These are phyloP conservation scores for Neomicropteryx cornuta DNA, from an alignment of 1,140 invertebrate species.

Conservation along the genomic window DNA sequence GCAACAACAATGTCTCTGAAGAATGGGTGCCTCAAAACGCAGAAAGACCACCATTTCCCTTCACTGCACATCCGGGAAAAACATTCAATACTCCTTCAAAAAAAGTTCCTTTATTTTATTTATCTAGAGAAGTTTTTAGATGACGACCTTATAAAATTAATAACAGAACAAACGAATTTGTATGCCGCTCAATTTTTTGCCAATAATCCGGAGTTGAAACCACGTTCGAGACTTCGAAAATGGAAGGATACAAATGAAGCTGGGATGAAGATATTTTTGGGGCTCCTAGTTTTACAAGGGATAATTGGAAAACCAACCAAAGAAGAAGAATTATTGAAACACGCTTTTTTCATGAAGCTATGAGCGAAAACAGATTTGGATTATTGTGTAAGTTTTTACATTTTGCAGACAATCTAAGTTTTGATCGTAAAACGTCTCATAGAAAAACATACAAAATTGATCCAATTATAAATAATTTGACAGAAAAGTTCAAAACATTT, in stretches of 20 bases:
- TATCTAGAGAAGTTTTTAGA: conserved; percentile 12
- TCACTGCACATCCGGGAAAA: conserved; percentile 12
- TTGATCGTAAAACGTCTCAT: conserved; percentile 5
- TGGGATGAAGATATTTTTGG: conserved; percentile 10
- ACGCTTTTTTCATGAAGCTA: conserved; percentile 6
- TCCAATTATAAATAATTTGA: conserved; percentile 6
- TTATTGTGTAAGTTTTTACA: conserved; percentile 4
- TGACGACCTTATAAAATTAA: conserved; percentile 9
- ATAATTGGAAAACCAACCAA: conserved; percentile 6
- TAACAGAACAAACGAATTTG: too few species aligned
- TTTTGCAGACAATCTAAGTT: conserved; percentile 5
- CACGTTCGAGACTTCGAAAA: conserved; percentile 6
- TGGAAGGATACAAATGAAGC: conserved; percentile 4
- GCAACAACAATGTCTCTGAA: conserved; percentile 11
- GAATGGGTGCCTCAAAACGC: conserved; percentile 10
- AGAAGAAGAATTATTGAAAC: conserved; percentile 5
- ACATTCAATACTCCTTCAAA: conserved; percentile 11
- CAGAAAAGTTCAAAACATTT: conserved; percentile 6
- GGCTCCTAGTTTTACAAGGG: conserved; percentile 8
- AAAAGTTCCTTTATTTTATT: conserved; percentile 11
- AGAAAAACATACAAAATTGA: conserved; percentile 7
- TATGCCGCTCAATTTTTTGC: conserved; percentile 7
- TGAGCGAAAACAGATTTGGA: conserved; percentile 7
- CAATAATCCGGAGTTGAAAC: conserved; percentile 7
- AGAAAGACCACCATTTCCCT: conserved; percentile 12